Evolutionary conservation across 2,797 vertebrate genomes (phyloP).

Genomic region (Lagocephalus sceleratus): DNA sequence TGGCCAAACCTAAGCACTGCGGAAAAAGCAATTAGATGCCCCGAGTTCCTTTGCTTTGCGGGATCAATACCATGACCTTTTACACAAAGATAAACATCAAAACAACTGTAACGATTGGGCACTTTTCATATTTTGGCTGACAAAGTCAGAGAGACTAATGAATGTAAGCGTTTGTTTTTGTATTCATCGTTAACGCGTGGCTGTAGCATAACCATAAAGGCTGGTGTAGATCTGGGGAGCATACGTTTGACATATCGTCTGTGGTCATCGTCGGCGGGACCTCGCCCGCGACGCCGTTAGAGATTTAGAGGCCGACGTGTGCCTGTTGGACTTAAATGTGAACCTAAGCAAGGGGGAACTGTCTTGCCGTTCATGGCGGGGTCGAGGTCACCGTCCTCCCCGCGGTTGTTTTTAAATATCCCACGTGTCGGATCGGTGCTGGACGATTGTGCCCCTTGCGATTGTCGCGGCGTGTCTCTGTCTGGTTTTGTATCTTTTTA

Average conservation of each 20-base stretch:
- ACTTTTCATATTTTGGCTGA: slow-evolving; percentile 24
- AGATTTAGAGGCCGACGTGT: slow-evolving; percentile 10
- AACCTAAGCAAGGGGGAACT: background rate
- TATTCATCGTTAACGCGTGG: background rate
- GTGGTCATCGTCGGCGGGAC: background rate
- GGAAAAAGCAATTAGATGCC: background rate
- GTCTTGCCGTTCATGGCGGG: too few relatives aligned
- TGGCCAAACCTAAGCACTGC: slow-evolving; percentile 1
- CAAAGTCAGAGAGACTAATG: slow-evolving; percentile 12
- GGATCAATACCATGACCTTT: slow-evolving; percentile 1
- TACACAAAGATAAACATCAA: background rate
- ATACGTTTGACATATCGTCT: slow-evolving; percentile 7
- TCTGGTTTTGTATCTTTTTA: too few relatives aligned
- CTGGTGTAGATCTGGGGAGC: background rate
- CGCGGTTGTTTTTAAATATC: too few relatives aligned
- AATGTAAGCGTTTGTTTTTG: slow-evolving; percentile 24
- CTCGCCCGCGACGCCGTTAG: too few relatives aligned
- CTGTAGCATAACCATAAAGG: background rate
- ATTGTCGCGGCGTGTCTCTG: too few relatives aligned
- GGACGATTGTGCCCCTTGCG: too few relatives aligned
- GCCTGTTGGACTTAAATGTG: slow-evolving; percentile 15
- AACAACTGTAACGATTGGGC: slow-evolving; percentile 21
- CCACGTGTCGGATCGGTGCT: too few relatives aligned
- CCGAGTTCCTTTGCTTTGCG: background rate
- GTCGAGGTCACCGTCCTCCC: too few relatives aligned